Conservation (phyloP, 2,113 vertebrate genomes). For the Solea senegalensis region DNA sequence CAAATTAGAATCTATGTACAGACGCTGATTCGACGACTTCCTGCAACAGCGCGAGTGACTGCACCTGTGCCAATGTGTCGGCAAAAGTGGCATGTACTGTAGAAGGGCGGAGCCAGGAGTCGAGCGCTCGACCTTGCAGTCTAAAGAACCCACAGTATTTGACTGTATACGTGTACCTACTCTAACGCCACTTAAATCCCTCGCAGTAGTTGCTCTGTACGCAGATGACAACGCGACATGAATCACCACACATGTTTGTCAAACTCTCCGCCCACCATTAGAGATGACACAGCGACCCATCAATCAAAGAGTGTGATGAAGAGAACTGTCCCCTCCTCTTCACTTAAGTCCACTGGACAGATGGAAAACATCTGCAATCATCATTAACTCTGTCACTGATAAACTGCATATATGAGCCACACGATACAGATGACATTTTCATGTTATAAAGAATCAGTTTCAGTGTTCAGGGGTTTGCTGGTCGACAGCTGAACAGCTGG, state of each 20-base stretch:
- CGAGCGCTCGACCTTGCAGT: too few species aligned
- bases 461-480: conserved; percentile 13
- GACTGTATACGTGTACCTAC: too few species aligned
- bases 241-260: background rate
- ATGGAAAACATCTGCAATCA: background rate
- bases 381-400: background rate
- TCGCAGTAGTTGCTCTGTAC: too few species aligned
- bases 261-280: background rate
- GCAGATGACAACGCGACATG: background rate
- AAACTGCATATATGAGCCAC: background rate
- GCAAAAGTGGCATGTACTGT: too few species aligned
- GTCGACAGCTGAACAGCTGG: conserved; percentile 2
- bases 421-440: too few species aligned
- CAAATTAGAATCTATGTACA: too few species aligned
- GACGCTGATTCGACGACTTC: too few species aligned
- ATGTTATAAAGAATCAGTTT: background rate
- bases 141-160: too few species aligned
- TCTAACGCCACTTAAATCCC: too few species aligned
- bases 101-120: too few species aligned
- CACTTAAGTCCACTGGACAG: background rate
- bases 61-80: too few species aligned
- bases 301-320: background rate
- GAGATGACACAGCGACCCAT: background rate
- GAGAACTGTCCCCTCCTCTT: background rate
- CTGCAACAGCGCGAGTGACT: too few species aligned